These are phyloP conservation scores for Xanthostigma xanthostigma DNA, from an alignment of 2,888 invertebrate genomes.

Conservation along the genomic window DNA sequence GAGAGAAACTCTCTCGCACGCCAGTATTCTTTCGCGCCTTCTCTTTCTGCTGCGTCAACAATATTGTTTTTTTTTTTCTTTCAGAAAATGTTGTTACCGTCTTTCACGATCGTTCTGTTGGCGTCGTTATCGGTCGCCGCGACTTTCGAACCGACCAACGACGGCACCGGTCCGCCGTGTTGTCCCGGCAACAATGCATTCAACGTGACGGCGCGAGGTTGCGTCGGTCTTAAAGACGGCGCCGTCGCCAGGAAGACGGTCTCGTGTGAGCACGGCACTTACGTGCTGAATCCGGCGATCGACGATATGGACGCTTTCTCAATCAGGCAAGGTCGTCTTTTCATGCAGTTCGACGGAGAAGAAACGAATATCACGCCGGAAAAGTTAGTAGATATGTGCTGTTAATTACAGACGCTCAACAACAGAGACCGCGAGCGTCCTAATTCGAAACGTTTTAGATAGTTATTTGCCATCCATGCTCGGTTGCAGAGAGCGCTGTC, in stretches of 20 bases:
- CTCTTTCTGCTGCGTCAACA: too few species aligned
- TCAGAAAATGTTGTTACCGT: too few species aligned
- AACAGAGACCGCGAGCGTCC: too few species aligned
- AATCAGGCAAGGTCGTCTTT: slow-evolving; percentile 3
- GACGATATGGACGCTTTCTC: slow-evolving; percentile 9
- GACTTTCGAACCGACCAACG: slow-evolving; percentile 18
- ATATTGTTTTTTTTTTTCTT: too few species aligned
- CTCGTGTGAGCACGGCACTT: slow-evolving; percentile 17
- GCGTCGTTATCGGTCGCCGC: slow-evolving; percentile 23
- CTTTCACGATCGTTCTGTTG: slow-evolving; percentile 16
- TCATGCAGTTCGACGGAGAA: not conserved
- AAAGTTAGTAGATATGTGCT: too few species aligned
- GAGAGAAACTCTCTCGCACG: too few species aligned
- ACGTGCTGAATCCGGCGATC: slow-evolving; percentile 15
- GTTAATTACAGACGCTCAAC: too few species aligned
- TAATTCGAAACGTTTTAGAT: too few species aligned
- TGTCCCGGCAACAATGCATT: slow-evolving; percentile 20
- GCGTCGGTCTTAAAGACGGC: slow-evolving; percentile 17
- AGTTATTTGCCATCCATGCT: too few species aligned
- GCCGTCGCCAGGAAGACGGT: slow-evolving; percentile 17
- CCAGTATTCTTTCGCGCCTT: too few species aligned
- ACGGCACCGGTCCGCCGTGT: slow-evolving; percentile 26
- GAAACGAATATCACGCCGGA: too few species aligned
- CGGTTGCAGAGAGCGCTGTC: too few species aligned
- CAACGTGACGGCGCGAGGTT: slow-evolving; percentile 14